Evolutionary conservation across 1,140 invertebrate species (phyloP).

Genomic region (Drosophila lacertosa): DNA sequence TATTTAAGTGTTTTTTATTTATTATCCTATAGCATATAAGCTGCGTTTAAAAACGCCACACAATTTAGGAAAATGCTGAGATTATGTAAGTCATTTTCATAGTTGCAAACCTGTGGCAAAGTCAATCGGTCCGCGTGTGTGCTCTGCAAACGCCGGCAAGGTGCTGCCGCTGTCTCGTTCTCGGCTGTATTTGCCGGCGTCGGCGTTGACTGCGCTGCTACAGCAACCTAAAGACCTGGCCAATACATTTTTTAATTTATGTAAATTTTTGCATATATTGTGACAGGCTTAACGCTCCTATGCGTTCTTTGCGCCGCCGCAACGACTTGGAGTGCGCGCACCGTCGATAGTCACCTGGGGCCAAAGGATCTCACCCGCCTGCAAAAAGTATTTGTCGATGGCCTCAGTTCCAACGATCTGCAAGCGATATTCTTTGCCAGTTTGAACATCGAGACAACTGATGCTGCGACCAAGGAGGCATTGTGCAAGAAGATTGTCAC

Average conservation of each 20-base stretch:
- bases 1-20: constrained; percentile 54
- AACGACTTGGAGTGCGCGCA: constrained; percentile 57
- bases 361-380: constrained; percentile 73
- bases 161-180: constrained; percentile 46
- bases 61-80: constrained; percentile 69
- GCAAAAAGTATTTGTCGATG: constrained; percentile 79
- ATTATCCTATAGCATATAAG: constrained; percentile 70
- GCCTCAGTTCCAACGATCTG: constrained; percentile 72
- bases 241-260: constrained; percentile 3
- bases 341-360: constrained; percentile 71
- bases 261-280: neutral
- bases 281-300: constrained; percentile 57
- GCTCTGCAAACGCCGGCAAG: constrained; percentile 56
- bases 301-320: constrained; percentile 48
- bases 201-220: constrained; percentile 9
- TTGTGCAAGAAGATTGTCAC: constrained; percentile 67
- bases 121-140: neutral
- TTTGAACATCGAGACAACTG: constrained; percentile 69
- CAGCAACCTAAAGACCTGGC: neutral
- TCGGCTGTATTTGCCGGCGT: constrained; percentile 56
- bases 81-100: constrained; percentile 50
- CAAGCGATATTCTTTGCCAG: constrained; percentile 78
- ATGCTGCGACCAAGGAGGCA: constrained; percentile 55
- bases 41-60: constrained; percentile 56
- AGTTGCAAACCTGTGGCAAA: neutral